A percentile compares a stretch with the other conserved stretches of the same genome.
Conservation (phyloP, 2,888 invertebrate species). For the Patella depressa region DNA sequence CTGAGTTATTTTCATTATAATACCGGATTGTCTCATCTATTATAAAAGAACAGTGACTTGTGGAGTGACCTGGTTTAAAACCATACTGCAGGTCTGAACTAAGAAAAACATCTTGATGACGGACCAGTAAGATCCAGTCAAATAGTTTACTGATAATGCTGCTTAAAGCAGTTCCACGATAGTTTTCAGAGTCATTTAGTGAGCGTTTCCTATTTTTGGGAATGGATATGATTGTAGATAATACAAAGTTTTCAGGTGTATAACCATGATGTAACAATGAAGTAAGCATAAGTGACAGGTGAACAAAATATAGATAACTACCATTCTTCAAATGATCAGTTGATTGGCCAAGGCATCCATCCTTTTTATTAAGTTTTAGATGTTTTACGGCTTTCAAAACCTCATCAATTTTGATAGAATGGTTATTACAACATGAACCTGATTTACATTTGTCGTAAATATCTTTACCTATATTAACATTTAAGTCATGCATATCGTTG, state of each 20-base stretch:
- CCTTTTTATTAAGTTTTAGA: not conserved
- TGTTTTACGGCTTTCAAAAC: not conserved
- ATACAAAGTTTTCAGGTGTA: not conserved
- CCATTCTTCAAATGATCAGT: not conserved
- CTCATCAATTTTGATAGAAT: not conserved
- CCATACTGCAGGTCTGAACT: not conserved
- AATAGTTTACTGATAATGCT: not conserved
- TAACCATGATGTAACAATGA: not conserved
- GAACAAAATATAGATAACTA: not conserved
- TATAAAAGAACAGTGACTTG: not conserved
- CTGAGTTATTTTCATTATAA: not conserved
- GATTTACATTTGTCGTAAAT: not conserved
- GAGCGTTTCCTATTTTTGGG: slow-evolving; percentile 8
- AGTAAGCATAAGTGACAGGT: not conserved
- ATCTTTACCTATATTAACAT: not conserved
- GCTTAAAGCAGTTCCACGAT: not conserved
- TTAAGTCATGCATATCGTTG: not conserved
- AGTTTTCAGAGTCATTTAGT: slow-evolving; percentile 7
- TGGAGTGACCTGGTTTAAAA: not conserved
- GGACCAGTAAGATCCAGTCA: not conserved
- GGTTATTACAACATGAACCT: not conserved
- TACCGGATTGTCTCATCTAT: not conserved
- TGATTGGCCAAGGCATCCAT: not conserved
- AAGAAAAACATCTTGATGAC: not conserved
- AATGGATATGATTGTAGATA: not conserved